Evolutionary conservation across 1,140 invertebrate species (phyloP).

Genomic region (Charaxes varanes): DNA sequence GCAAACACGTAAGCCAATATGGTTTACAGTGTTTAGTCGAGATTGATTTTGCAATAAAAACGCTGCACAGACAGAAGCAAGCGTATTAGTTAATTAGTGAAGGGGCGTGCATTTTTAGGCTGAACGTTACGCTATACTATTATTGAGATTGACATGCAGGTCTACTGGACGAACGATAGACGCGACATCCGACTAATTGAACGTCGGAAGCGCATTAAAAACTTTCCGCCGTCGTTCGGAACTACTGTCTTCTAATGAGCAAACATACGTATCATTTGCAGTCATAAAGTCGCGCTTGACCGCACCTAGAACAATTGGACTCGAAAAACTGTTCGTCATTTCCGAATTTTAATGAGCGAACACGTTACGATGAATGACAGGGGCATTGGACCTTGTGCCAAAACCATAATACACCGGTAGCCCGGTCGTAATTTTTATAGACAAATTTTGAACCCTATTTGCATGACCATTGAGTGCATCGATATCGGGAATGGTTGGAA

Average conservation of each 20-base stretch:
- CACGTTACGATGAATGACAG: conserved; percentile 57
- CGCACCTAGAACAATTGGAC: conserved; percentile 52
- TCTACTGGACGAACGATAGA: conserved; percentile 48
- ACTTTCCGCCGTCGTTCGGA: conserved; percentile 28
- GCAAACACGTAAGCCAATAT: too few species aligned
- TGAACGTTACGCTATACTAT: conserved; percentile 32
- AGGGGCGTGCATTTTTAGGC: too few species aligned
- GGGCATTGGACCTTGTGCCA: conserved; percentile 65
- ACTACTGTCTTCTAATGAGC: conserved; percentile 52
- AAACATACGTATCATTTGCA: conserved; percentile 35
- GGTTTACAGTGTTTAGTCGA: too few species aligned
- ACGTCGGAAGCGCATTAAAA: conserved; percentile 45
- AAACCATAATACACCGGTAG: conserved; percentile 57
- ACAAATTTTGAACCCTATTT: conserved; percentile 37
- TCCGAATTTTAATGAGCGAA: conserved; percentile 68
- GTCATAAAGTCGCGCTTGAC: conserved; percentile 59
- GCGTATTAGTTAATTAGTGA: too few species aligned
- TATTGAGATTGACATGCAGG: conserved; percentile 53
- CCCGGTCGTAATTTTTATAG: conserved; percentile 19
- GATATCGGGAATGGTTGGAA: conserved; percentile 8
- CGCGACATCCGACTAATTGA: conserved; percentile 50
- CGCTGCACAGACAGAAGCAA: too few species aligned
- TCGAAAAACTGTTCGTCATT: conserved; percentile 68
- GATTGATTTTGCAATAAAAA: too few species aligned
- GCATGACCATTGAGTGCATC: conserved; percentile 3